phyloP scores from a whole-genome alignment of 2,888 invertebrate species.

The Pandemis heparana region DNA sequence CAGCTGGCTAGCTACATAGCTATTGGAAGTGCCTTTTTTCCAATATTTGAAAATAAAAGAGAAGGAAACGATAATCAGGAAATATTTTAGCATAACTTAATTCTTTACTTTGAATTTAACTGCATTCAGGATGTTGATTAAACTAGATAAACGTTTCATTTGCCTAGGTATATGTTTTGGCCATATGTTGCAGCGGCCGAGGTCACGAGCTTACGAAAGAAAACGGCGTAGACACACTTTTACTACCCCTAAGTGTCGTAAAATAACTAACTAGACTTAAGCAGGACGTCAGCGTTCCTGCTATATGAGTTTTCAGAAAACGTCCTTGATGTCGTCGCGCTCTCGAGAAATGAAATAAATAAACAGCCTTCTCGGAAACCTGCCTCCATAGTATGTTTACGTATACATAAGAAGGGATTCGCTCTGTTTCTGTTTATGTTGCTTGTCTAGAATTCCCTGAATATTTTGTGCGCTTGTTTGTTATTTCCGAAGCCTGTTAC shows the following conservation, averaged over 20 bases:
- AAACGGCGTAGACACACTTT: not conserved
- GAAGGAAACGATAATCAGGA: not conserved
- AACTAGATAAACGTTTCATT: not conserved
- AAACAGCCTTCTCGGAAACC: not conserved
- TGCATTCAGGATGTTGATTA: no score
- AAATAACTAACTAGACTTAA: slow-evolving; percentile 1
- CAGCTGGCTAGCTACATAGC: no score
- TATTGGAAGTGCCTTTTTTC: no score
- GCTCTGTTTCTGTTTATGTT: not conserved
- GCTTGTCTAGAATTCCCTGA: not conserved
- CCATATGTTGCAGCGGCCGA: not conserved
- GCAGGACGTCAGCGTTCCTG: slow-evolving; percentile 1
- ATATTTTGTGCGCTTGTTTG: not conserved
- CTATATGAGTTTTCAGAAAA: slow-evolving; percentile 1
- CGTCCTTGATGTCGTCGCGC: not conserved
- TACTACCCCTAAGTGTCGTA: slow-evolving; percentile 4
- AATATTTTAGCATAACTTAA: no score
- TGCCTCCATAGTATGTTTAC: not conserved
- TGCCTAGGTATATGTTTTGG: not conserved
- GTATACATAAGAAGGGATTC: not conserved
- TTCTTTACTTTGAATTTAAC: no score
- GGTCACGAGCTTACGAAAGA: not conserved
- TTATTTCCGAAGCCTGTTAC: not conserved
- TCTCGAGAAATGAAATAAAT: not conserved
- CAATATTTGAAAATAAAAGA: no score